Base-by-base conservation (phyloP, 2,888 invertebrate genomes). In the Cetonia aurata region DNA sequence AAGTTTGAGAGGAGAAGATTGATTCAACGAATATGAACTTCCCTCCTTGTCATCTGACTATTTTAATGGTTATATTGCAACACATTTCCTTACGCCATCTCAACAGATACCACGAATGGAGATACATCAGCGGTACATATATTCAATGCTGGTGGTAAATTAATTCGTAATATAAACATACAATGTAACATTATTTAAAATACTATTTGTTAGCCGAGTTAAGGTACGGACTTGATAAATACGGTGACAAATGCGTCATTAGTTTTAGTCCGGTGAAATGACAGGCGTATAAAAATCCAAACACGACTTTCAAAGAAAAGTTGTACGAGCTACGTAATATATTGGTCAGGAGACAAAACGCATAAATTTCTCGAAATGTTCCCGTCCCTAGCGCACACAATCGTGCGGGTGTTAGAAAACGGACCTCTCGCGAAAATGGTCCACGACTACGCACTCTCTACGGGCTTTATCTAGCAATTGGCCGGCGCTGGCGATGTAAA, bases 311-410 rank as follows among this genome's bases (percentile, higher is more conserved):
- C 37, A 37, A 72, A 69, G 73, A 75, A 73, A 74, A 72, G 72
- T 67, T 70, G 70, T 59, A 67, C 67, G 71, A 6, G 37, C 72
- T 19, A 37, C 62, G 75, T 79, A 79, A 80, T 79, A 78, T 77
- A 80, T 80, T 79, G 78, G 79, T 77, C 78, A 77, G 77, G 72
- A 76, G 79, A 79, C 78, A 77, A 78, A 79, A 79, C 79, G 72
- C 79, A 79, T 79, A 79, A 78, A 79, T 80, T 78, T 80, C 79
- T 75, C 66, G 71, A 77, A 79, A 79, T 74, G 75, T 68, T 71
- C 73, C 65, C 73, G 71, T 69, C 73, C 72, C 71, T 75, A 50
- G 50, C 37, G 50, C 50, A 50, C 17, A 65, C 50, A 41, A 65
- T 65, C 75, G 79, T 78, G 79, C 79, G 80, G 80, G 78, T 78